Percentiles rank a stretch among this genome's conserved stretches.
These are phyloP conservation scores for Diachasmimorpha longicaudata DNA, from an alignment of 1,140 invertebrate genomes.

Conservation along the genomic window DNA sequence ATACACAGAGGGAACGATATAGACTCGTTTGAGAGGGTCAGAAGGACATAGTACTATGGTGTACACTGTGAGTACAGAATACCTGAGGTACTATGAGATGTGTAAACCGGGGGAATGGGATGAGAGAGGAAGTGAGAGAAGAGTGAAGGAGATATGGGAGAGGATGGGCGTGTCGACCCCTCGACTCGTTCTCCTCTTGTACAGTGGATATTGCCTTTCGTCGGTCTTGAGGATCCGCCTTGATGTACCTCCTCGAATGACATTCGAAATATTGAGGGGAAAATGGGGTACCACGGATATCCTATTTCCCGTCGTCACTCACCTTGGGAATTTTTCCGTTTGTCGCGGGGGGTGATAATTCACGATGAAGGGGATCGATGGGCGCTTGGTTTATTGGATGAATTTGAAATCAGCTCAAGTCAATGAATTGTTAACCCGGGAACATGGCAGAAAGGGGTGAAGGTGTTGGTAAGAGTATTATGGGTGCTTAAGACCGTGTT, in stretches of 20 bases:
- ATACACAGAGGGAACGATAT: neutral
- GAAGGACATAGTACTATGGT: neutral
- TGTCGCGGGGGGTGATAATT: neutral
- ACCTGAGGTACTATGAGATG: neutral
- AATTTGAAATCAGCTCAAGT: too few relatives aligned
- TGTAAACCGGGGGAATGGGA: neutral
- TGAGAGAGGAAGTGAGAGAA: neutral
- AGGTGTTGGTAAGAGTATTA: too few relatives aligned
- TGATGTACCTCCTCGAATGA: neutral
- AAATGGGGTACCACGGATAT: neutral
- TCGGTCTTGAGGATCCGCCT: neutral
- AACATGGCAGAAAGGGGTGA: too few relatives aligned
- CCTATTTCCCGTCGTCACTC: neutral
- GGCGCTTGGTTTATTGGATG: too few relatives aligned
- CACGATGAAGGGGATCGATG: too few relatives aligned
- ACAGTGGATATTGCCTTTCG: constrained; percentile 8
- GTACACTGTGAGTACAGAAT: neutral
- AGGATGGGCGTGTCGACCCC: constrained; percentile 6
- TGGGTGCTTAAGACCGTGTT: too few relatives aligned
- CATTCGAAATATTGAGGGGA: constrained; percentile 1
- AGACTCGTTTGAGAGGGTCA: constrained; percentile 2
- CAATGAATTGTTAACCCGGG: too few relatives aligned
- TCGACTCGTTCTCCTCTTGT: constrained; percentile 1
- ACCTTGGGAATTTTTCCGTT: neutral
- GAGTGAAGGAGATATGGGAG: neutral